These are phyloP conservation scores for Rousettus madagascariensis DNA, from an alignment of 2,797 vertebrate species.

Conservation along the genomic window DNA sequence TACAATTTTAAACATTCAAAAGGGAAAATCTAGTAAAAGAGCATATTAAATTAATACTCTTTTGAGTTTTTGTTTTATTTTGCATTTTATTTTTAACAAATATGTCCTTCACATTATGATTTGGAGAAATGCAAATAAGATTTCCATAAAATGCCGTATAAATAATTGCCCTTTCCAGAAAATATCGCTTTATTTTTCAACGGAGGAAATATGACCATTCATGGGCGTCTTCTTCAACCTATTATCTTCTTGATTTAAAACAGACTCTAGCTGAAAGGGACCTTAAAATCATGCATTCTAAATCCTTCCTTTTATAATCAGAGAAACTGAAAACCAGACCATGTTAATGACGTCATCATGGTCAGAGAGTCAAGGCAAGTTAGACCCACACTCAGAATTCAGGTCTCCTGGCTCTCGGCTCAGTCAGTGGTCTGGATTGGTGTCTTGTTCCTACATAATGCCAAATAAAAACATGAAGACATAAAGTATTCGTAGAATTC, in stretches of 20 bases:
- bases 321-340: not conserved
- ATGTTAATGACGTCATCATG: not conserved
- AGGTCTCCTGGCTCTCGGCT: not conserved
- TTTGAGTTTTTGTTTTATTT: not conserved
- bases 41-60: slow-evolving; percentile 27
- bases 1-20: slow-evolving; percentile 56
- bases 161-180: slow-evolving; percentile 62
- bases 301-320: not conserved
- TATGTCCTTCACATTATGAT: slow-evolving; percentile 59
- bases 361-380: not conserved
- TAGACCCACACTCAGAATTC: not conserved
- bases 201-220: not conserved
- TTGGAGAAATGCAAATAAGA: slow-evolving; percentile 59
- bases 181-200: slow-evolving; percentile 58
- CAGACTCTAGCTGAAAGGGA: not conserved
- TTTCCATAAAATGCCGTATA: slow-evolving; percentile 37
- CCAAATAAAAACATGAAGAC: not conserved
- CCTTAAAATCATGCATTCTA: not conserved
- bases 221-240: not conserved
- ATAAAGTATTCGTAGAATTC: not conserved
- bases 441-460: not conserved
- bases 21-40: slow-evolving; percentile 17
- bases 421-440: not conserved
- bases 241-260: slow-evolving; percentile 40
- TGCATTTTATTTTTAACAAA: not conserved